Conservation (phyloP, 2,888 invertebrate genomes). For the Tenthredo mesomela region DNA sequence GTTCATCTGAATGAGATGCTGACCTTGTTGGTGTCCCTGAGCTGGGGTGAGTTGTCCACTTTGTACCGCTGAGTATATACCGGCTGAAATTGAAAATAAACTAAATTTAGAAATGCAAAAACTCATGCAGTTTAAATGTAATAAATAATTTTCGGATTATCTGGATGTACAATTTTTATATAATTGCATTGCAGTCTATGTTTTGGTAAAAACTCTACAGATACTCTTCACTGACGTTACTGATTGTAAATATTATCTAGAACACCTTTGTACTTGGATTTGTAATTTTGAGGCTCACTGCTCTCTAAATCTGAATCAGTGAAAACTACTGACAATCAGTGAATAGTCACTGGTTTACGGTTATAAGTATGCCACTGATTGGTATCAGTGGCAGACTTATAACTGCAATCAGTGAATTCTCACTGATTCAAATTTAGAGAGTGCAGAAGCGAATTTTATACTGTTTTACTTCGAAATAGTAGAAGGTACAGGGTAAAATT, state of each 20-base stretch:
- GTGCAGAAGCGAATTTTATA: not conserved
- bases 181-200: not conserved
- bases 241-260: not conserved
- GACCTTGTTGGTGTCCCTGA: constrained; percentile 5
- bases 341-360: too few species aligned
- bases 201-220: not conserved
- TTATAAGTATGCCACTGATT: too few species aligned
- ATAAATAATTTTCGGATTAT: not conserved
- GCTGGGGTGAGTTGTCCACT: constrained; percentile 20
- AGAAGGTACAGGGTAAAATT: not conserved
- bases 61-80: not conserved
- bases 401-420: too few species aligned
- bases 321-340: too few species aligned
- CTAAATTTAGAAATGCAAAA: not conserved
- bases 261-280: not conserved
- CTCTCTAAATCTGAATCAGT: too few species aligned
- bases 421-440: too few species aligned
- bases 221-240: not conserved
- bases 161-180: not conserved
- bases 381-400: too few species aligned
- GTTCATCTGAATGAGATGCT: constrained; percentile 13
- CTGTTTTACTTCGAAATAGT: not conserved
- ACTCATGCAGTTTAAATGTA: not conserved
- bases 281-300: not conserved
- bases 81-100: not conserved